Evolutionary conservation across 2,113 vertebrate genomes (phyloP).

Genomic region (Ondatra zibethicus): DNA sequence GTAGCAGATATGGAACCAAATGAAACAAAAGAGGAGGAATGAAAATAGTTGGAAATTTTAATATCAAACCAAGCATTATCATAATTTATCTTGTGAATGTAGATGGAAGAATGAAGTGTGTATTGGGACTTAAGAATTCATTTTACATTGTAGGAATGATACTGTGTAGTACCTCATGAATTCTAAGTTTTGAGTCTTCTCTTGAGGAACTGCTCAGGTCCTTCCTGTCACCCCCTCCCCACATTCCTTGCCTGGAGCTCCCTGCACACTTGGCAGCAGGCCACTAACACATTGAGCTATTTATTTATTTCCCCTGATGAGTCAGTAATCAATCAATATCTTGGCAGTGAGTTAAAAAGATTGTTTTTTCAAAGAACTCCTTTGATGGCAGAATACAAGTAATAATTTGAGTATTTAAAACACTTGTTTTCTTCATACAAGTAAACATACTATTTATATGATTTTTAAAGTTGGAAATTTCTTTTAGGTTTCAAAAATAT

Average conservation of each 20-base stretch:
- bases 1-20: neutral
- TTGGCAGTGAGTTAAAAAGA: constrained; percentile 29
- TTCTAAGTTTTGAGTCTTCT: constrained; percentile 5
- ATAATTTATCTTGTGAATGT: neutral
- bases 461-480: constrained; percentile 48
- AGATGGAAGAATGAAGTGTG: neutral
- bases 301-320: constrained; percentile 56
- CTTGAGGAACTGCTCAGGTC: neutral
- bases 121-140: neutral
- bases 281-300: neutral
- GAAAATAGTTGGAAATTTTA: neutral
- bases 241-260: neutral
- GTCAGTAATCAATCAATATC: constrained; percentile 65
- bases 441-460: neutral
- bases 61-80: neutral
- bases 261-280: neutral
- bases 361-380: constrained; percentile 47
- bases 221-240: neutral
- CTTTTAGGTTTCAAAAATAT: constrained; percentile 27
- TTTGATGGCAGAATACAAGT: constrained; percentile 47
- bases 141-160: neutral
- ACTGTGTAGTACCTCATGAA: neutral
- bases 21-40: constrained; percentile 16
- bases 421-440: neutral
- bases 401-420: constrained; percentile 34